Conservation (phyloP, 2,797 vertebrate genomes). For the Megaceryle alcyon region DNA sequence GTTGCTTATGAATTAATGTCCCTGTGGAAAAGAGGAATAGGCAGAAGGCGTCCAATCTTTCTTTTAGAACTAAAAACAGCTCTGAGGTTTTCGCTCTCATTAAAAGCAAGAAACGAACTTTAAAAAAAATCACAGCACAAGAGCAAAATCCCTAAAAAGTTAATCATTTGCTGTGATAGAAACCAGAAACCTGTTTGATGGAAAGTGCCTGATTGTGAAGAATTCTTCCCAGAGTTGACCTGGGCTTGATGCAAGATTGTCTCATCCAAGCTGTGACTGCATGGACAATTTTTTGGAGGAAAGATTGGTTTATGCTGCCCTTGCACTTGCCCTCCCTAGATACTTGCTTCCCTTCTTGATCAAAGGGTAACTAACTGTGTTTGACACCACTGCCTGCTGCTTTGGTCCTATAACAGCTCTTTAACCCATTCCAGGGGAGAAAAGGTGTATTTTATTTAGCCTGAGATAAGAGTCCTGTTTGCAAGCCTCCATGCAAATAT, state of each 20-base stretch:
- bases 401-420: not conserved
- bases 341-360: not conserved
- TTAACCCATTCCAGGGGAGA: not conserved
- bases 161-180: not conserved
- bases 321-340: not conserved
- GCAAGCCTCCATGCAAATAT: not conserved
- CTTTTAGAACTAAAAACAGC: slow-evolving; percentile 13
- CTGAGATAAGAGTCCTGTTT: not conserved
- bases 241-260: not conserved
- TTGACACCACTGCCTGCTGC: not conserved
- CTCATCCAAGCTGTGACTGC: not conserved
- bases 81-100: not conserved
- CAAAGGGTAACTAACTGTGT: not conserved
- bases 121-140: not conserved
- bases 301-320: not conserved
- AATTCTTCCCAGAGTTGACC: not conserved
- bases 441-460: not conserved
- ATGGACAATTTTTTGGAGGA: not conserved
- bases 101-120: slow-evolving; percentile 2
- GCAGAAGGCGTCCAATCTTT: slow-evolving; percentile 10
- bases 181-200: not conserved
- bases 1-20: slow-evolving; percentile 21
- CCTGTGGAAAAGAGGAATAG: not conserved
- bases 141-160: not conserved
- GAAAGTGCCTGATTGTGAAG: not conserved